Base-by-base conservation (phyloP, 1,140 invertebrate genomes). In the Acyrthosiphon pisum region DNA sequence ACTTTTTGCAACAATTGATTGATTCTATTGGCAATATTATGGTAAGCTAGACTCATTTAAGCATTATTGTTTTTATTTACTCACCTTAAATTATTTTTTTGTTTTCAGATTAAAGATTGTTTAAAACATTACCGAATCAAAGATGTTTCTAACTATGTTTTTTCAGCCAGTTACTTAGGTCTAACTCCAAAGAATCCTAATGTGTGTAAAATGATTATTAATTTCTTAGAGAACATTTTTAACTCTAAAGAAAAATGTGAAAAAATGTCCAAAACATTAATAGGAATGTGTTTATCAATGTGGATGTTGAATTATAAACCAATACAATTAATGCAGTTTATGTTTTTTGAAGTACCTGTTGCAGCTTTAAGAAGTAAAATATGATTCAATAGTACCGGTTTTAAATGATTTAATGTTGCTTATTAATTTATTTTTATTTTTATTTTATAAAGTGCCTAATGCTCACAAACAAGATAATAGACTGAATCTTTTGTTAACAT, bases 401-500 rank as follows among this genome's bases (percentile, higher is more conserved):
- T 50, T 18, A 44, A 86, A 41, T 37, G 7, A 37, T 30, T 46
- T 86, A 86, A 46, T 86, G 14, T 76, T n/a, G 14, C n/a, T 76
- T 2, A n/a, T 86, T 46, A 35, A 9, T 22, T 81, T 11, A 37
- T 83, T 81, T 81, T 46, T 41, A 23, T n/a, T 86, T 53, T 86
- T 41, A 23, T n/a, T 86, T 84, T 86, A 46, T 86, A 20, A 44
- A 93, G 91, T 83, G 35, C 91, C 68, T 30, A 84, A 93, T 86
- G 81, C 81, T 53, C 91, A 93, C 44, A 93, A 93, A 86, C 91
- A 93, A 44, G 35, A 93, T 56, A 84, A 93, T 26, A 93, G 91
- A 84, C 91, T 93, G 41, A 50, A 93, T 86, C 91, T 93, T 56
- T 93, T 93, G 41, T 86, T 93, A 41, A 93, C 81, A 30, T 93